Evolutionary conservation across 2,797 vertebrate species (phyloP).

Genomic region (Spheniscus humboldti): DNA sequence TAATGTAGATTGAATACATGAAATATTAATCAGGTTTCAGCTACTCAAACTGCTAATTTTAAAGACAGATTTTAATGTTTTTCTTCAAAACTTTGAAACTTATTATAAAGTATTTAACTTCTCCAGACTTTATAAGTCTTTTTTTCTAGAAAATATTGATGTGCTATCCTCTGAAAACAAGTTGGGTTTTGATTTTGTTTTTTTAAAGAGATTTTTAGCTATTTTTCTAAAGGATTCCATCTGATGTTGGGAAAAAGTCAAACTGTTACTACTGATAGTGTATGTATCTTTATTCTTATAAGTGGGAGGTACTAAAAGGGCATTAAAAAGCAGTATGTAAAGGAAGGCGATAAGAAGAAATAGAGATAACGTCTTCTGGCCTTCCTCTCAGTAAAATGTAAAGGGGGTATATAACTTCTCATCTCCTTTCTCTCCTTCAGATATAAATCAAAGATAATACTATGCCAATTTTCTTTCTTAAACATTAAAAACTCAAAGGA

Average conservation of each 20-base stretch:
- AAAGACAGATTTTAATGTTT: neutral
- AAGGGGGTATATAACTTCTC: neutral
- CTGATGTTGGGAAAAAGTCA: neutral
- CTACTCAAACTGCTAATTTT: neutral
- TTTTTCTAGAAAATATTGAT: neutral
- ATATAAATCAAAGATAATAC: neutral
- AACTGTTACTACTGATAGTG: neutral
- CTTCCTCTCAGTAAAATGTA: neutral
- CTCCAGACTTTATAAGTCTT: rapidly evolving
- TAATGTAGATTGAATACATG: neutral
- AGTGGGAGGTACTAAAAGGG: neutral
- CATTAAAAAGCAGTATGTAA: neutral
- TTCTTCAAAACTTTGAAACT: neutral
- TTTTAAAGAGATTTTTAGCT: neutral
- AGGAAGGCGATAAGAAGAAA: neutral
- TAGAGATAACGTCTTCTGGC: neutral
- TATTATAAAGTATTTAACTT: neutral
- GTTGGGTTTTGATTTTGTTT: neutral
- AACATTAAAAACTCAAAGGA: neutral
- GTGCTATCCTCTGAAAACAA: neutral
- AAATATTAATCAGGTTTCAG: neutral
- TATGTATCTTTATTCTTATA: neutral
- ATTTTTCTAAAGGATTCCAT: neutral
- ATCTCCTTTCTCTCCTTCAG: neutral
- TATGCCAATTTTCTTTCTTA: neutral